A percentile compares a stretch with the other conserved stretches of the same genome.
Evolutionary conservation across 2,113 vertebrate species (phyloP).

Genomic region (Caretta caretta): DNA sequence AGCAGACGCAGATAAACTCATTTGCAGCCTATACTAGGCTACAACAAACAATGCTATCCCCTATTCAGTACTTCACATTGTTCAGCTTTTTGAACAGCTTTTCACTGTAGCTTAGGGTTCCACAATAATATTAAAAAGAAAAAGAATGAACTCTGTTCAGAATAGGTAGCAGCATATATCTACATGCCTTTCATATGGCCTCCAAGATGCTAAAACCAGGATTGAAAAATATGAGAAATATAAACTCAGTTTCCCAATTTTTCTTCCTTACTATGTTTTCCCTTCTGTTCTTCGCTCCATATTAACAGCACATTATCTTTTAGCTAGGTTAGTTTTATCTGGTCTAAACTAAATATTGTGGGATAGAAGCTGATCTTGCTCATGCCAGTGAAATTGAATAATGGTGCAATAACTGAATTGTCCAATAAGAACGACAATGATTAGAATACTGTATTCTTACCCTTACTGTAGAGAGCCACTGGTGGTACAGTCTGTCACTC

Average conservation of each 20-base stretch:
- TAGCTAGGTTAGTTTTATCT: background rate
- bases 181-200: background rate
- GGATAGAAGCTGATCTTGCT: background rate
- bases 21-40: background rate
- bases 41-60: background rate
- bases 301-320: background rate
- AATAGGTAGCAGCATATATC: background rate
- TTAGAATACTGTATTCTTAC: slow-evolving; percentile 78
- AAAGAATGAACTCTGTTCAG: background rate
- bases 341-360: background rate
- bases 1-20: background rate
- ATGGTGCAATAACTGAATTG: fast-evolving
- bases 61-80: background rate
- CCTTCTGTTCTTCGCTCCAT: background rate
- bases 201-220: background rate
- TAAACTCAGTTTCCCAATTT: background rate
- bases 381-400: background rate
- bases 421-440: background rate
- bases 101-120: background rate
- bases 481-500: slow-evolving; percentile 95
- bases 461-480: slow-evolving; percentile 98
- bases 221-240: background rate
- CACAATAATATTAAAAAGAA: background rate
- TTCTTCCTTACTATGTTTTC: background rate
- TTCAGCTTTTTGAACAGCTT: background rate